These are phyloP conservation scores for Hirtodrosophila cameraria DNA, from an alignment of 2,888 invertebrate species.

Conservation along the genomic window DNA sequence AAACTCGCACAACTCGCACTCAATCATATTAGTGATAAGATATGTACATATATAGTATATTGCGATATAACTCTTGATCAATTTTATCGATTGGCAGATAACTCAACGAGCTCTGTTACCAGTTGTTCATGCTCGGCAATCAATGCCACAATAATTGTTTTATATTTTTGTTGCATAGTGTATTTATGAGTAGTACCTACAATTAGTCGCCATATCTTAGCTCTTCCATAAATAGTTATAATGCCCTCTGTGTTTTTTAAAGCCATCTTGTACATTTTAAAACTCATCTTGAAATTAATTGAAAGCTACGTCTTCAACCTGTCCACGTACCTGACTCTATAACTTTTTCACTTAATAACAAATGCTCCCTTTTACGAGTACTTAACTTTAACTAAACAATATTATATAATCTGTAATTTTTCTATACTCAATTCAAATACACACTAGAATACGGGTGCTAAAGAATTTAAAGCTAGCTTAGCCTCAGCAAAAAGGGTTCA, in stretches of 20 bases:
- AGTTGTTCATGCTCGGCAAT: neutral
- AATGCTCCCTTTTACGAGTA: neutral
- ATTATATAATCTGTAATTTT: neutral
- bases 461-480: slow-evolving; percentile 60
- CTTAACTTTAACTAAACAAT: neutral
- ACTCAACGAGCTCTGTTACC: neutral
- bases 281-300: slow-evolving; percentile 33
- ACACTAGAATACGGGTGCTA: slow-evolving; percentile 69
- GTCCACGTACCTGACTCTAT: slow-evolving; percentile 69
- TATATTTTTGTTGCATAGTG: slow-evolving; percentile 35
- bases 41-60: slow-evolving; percentile 15
- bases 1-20: slow-evolving; percentile 40
- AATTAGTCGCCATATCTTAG: slow-evolving; percentile 68
- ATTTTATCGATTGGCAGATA: slow-evolving; percentile 8
- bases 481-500: slow-evolving; percentile 43
- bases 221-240: slow-evolving; percentile 62
- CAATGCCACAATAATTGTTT: slow-evolving; percentile 2
- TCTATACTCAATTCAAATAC: slow-evolving; percentile 17
- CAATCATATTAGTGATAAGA: slow-evolving; percentile 37
- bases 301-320: slow-evolving; percentile 70
- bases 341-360: neutral
- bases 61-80: slow-evolving; percentile 9
- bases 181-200: slow-evolving; percentile 39
- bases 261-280: slow-evolving; percentile 54
- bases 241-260: slow-evolving; percentile 17